A percentile compares a stretch with the other conserved stretches of the same genome.
These are phyloP conservation scores for Neolamprologus hecqui DNA, from an alignment of 2,113 vertebrate genomes.

Conservation along the genomic window DNA sequence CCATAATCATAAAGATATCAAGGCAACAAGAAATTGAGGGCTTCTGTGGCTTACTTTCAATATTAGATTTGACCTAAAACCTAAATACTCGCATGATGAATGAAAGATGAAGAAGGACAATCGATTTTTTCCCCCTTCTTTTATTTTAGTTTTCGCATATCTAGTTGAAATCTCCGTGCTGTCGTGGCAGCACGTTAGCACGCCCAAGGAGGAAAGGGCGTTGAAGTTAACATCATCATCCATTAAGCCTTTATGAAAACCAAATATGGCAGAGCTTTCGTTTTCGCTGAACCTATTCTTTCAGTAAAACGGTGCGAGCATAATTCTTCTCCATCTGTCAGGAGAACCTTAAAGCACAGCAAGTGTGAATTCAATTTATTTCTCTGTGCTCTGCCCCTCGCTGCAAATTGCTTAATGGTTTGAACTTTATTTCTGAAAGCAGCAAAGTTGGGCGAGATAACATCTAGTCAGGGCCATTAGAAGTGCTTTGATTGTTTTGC, in stretches of 20 bases:
- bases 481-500: slow-evolving; percentile 42
- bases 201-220: not conserved
- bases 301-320: not conserved
- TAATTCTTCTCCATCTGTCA: slow-evolving; percentile 34
- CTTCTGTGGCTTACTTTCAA: not conserved
- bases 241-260: slow-evolving; percentile 8
- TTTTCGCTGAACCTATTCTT: not conserved
- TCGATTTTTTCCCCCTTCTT: not conserved
- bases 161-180: not conserved
- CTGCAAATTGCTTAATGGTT: slow-evolving; percentile 66
- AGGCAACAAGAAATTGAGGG: not conserved
- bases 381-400: slow-evolving; percentile 54
- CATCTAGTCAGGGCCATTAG: slow-evolving; percentile 52
- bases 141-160: not conserved
- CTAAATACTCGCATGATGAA: slow-evolving; percentile 25
- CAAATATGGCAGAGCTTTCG: not conserved
- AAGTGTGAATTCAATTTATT: slow-evolving; percentile 57
- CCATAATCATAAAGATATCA: slow-evolving; percentile 21
- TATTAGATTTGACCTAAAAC: slow-evolving; percentile 31
- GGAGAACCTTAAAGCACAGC: slow-evolving; percentile 36
- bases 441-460: slow-evolving; percentile 57
- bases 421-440: slow-evolving; percentile 60
- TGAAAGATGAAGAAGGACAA: slow-evolving; percentile 25
- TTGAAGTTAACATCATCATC: slow-evolving; percentile 15
- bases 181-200: not conserved